Evolutionary conservation across 2,888 invertebrate genomes (phyloP), one percentile per base, ranked within the genome.

Genomic region (Drosophila anomalata): DNA sequence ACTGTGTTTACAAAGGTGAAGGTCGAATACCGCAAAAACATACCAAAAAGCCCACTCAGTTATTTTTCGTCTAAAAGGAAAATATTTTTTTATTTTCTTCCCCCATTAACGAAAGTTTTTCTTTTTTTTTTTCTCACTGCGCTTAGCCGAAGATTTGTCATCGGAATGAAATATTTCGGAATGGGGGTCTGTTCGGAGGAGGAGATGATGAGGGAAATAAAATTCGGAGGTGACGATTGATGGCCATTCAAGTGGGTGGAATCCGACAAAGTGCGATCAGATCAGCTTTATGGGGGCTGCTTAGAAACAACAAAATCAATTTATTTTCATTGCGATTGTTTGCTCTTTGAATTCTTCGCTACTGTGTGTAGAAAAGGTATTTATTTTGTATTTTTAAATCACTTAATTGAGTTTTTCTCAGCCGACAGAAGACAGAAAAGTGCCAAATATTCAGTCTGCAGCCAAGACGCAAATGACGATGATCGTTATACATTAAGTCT

Each of bases 111-210:
- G 36, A 52, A 46, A 63, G 22, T 24, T 24, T 24, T 22, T 63
- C 62, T 62, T 31, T n/a, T 31, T 76, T 76, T 60, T 8, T 31
- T 76, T 60, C 81, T 78, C 76, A 71, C 75, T 81, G 73, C 69
- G 79, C 75, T 76, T 74, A 77, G 73, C 66, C 53, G 63, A 67
- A 75, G 84, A 86, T 83, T 83, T 83, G 84, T 73, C 70, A 76
- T 62, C 75, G 66, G 51, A 65, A 44, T 71, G 61, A 79, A 60
- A 56, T 62, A 51, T 57, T 42, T 50, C 26, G 24, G 24, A 17
- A 17, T 12, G 17, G 22, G 55, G 24, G 0, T 8, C 29, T 4
- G n/a, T 22, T 11, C 41, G 31, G 48, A 2, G 20, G 20, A 9
- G 41, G 22, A 24, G 22, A 24, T 24, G 29, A 3, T 14, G 24